These are phyloP conservation scores for Dendrocincla fuliginosa DNA, from an alignment of 2,797 vertebrate genomes.

Conservation along the genomic window DNA sequence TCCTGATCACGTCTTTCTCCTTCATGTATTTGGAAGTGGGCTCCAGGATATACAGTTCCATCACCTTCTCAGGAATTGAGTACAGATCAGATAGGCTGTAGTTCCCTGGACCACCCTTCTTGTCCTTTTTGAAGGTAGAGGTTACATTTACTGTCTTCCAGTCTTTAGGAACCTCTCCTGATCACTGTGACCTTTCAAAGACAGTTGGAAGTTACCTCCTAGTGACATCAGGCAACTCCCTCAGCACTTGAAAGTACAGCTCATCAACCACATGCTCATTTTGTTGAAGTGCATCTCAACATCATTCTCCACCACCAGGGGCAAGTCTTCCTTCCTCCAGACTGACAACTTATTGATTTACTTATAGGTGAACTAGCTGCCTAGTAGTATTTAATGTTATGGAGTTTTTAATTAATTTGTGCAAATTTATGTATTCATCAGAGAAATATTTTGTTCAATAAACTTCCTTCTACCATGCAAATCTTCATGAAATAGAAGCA, in stretches of 20 bases:
- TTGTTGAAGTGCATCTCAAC: neutral
- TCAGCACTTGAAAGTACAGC: neutral
- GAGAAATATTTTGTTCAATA: neutral
- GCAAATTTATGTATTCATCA: neutral
- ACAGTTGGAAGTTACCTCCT: too few species aligned
- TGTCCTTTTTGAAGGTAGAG: neutral
- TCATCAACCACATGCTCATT: neutral
- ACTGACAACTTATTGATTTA: neutral
- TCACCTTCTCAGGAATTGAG: neutral
- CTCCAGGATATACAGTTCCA: neutral
- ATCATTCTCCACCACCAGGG: neutral
- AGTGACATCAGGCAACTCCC: neutral
- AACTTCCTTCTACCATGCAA: neutral
- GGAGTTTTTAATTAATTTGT: neutral
- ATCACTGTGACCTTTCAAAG: neutral
- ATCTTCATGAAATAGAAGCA: neutral
- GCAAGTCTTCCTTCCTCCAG: neutral
- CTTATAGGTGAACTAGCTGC: neutral
- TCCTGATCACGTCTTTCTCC: neutral
- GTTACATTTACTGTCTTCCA: neutral
- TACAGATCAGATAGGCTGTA: neutral
- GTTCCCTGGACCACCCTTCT: neutral
- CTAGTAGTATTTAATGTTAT: neutral
- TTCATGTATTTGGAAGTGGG: neutral
- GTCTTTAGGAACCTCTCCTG: neutral